phyloP scores from a whole-genome alignment of 2,888 invertebrate species.

The Leptogaster cylindrica region DNA sequence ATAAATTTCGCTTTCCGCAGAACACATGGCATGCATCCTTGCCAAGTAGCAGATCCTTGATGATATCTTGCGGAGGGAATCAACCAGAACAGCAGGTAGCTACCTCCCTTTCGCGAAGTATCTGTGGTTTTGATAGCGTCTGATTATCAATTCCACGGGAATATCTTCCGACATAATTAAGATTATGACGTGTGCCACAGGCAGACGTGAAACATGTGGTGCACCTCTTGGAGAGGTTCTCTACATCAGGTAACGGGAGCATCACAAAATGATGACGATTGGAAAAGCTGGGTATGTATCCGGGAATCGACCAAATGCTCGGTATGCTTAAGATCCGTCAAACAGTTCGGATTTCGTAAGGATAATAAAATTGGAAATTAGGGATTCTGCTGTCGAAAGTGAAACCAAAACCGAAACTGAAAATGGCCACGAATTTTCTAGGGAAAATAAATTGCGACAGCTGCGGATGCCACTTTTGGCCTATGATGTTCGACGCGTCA shows the following conservation, averaged over 20 bases:
- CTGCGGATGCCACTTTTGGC: conserved; percentile 5
- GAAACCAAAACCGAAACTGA: conserved; percentile 13
- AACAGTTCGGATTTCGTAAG: conserved; percentile 13
- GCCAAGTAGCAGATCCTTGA: neutral
- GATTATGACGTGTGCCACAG: conserved; percentile 13
- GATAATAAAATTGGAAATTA: conserved; percentile 33
- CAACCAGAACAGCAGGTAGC: conserved; percentile 18
- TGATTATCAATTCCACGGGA: conserved; percentile 7
- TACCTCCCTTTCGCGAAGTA: neutral
- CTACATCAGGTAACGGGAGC: neutral
- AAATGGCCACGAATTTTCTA: conserved; percentile 24
- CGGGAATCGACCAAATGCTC: conserved; percentile 13
- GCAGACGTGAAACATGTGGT: conserved; percentile 3
- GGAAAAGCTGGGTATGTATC: neutral
- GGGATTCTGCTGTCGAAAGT: conserved; percentile 26
- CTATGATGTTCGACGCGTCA: conserved; percentile 28
- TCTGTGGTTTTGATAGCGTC: conserved; percentile 28
- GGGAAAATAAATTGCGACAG: conserved; percentile 26
- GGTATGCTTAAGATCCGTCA: conserved; percentile 6
- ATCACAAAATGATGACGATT: conserved; percentile 20
- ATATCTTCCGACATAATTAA: conserved; percentile 6
- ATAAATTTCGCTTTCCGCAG: neutral
- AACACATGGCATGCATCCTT: neutral
- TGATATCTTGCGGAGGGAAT: conserved; percentile 16
- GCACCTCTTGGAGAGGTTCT: neutral